A percentile compares a stretch with the other conserved stretches of the same genome.
Evolutionary conservation across 1,140 invertebrate species (phyloP).

Genomic region (Rhopalosiphum maidis): DNA sequence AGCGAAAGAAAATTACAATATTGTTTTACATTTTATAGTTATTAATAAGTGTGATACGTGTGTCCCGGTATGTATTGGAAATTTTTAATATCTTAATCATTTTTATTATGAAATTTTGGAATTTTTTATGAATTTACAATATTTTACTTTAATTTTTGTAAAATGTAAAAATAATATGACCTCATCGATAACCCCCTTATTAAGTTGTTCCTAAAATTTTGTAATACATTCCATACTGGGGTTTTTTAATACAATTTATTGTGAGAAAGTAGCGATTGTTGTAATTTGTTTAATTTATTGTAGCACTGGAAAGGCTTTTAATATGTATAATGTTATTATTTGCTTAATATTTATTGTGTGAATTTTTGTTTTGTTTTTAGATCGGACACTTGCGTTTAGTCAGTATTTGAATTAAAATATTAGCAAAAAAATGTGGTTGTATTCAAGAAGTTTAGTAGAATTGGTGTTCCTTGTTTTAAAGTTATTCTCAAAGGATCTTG

Average conservation of each 20-base stretch:
- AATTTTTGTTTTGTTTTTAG: not conserved
- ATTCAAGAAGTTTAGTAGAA: not conserved
- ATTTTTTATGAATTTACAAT: too few relatives aligned
- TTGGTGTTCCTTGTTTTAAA: not conserved
- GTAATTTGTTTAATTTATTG: not conserved
- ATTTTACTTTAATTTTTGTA: too few relatives aligned
- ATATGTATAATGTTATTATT: not conserved
- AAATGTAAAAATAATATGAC: not conserved
- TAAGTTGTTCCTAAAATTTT: not conserved
- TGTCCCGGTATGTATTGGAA: too few relatives aligned
- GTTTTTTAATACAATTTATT: not conserved
- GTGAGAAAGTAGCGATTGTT: not conserved
- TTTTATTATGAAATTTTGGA: too few relatives aligned
- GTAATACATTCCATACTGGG: not conserved
- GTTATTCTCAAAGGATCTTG: not conserved
- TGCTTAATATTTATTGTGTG: not conserved
- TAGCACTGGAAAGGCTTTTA: not conserved
- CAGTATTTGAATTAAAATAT: not conserved
- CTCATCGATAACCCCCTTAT: not conserved
- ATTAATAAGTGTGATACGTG: too few relatives aligned
- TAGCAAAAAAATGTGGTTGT: not conserved
- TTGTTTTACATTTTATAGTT: too few relatives aligned
- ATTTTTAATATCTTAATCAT: too few relatives aligned
- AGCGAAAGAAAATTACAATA: too few relatives aligned
- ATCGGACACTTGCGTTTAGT: not conserved